phyloP scores from a whole-genome alignment of 1,140 invertebrate species.

The Lamellibrachia luymesi region DNA sequence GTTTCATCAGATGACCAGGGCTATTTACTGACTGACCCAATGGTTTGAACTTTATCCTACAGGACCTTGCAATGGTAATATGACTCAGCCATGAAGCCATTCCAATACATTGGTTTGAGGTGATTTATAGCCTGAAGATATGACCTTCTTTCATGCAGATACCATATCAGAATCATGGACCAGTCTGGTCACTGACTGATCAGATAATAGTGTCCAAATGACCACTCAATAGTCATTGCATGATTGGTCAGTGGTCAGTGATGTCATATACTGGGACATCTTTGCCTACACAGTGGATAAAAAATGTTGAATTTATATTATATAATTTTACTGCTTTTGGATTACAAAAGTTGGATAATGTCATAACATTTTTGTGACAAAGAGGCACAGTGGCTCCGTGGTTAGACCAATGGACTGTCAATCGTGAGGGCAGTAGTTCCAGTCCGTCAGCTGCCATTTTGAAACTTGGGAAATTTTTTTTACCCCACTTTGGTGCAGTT shows the following conservation, averaged over 20 bases:
- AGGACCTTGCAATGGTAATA: background rate
- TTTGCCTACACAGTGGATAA: background rate
- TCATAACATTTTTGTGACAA: too few relatives aligned
- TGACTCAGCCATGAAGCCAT: background rate
- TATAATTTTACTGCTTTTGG: too few relatives aligned
- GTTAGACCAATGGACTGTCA: background rate
- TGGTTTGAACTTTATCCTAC: background rate
- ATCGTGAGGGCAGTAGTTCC: background rate
- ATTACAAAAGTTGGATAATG: background rate
- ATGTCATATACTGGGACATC: background rate
- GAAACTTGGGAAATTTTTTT: too few relatives aligned
- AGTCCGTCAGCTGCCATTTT: background rate
- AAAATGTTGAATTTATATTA: too few relatives aligned
- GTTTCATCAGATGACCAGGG: background rate
- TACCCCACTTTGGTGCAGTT: too few relatives aligned
- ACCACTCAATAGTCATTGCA: too few relatives aligned
- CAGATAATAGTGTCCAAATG: too few relatives aligned
- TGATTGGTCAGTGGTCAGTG: background rate
- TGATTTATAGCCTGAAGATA: background rate
- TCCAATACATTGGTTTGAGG: background rate
- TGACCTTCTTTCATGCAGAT: too few relatives aligned
- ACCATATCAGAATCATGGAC: background rate
- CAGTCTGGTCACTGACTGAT: background rate
- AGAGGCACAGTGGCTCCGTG: background rate
- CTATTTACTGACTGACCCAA: background rate